Base-by-base conservation (phyloP, 2,797 vertebrate species). In the Ctenochaetus hawaiiensis region DNA sequence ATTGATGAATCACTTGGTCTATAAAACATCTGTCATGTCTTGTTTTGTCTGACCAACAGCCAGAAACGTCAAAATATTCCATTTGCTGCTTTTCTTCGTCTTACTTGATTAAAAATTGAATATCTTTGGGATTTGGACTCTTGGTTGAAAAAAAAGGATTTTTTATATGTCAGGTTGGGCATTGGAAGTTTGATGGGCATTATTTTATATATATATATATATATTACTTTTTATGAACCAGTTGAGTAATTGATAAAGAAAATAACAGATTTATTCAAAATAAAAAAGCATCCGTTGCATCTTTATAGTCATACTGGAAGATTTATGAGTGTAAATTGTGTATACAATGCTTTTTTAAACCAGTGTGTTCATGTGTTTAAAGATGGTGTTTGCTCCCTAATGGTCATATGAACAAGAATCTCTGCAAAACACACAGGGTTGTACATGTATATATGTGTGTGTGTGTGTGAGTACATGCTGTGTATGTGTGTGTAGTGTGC, bases 401-500 rank as follows among this genome's bases (percentile, higher is more conserved):
- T 51, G 56, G 51, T 54, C 20, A 10, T 17, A 18, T 41, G 16
- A 18, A 26, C 47, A 44, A 1, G 4, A 16, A 23, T 39, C 10
- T n/a, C 8, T 48, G 37, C 17, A 59, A 54, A 67, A 37, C 43
- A 4, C 17, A 48, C 20, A 12, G 22, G 37, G 37, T 52, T 45
- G 23, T 52, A 9, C 47, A 2, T 59, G 26, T 75, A 34, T 48
- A 1, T 48, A 6, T n/a, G n/a, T n/a, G n/a, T n/a, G n/a, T 30
- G 26, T 22, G 10, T 51, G n/a, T 20, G 48, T 51, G 10, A 72
- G 67, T 66, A 51, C 6, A 16, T 2, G 12, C 18, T 79, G 72
- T 67, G 60, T 64, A 56, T 37, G 47, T 72, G 16, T 57, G 59
- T 64, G 59, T 37, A 26, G 47, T 72, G 16, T 57, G 17, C 52